Evolutionary conservation across 2,113 vertebrate genomes (phyloP), one percentile per base, ranked within the genome.

Genomic region (Anhinga rufa): DNA sequence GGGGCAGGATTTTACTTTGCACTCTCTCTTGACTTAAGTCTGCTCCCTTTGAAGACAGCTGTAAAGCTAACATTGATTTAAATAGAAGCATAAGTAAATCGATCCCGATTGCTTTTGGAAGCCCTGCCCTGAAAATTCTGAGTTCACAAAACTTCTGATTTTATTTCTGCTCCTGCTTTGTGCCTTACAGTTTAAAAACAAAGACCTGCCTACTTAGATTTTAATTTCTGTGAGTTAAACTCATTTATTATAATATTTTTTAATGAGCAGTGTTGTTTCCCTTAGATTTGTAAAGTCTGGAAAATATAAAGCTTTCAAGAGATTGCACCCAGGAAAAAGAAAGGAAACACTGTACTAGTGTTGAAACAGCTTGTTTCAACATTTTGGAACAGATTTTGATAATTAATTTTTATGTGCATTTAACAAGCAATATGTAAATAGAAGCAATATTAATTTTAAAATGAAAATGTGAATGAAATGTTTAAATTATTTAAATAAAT

Each of bases 1-100:
- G 60, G 79, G 69, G 68, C 29, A 90, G 58, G 86, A 90, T 94
- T 96, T 95, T 88, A 74, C 88, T 95, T 96, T 92, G 55, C 76
- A 18, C 28, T 74, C n/a, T 83, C 77, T 94, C 85, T 95, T 96
- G 92, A 93, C 90, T 95, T 51, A 5, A 1, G 61, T 70, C 82
- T 92, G 68, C 42, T 86, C 75, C 51, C 85, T 95, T 96, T 93
- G 94, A 96, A 94, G 82, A 66, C 52, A 74, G 48, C 34, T 25
- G 1, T 90, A 95, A 96, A 97, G 76, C 88, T 94, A 92, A 96
- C 90, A 93, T 51, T 92, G 88, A 90, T 96, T 95, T 88, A 86
- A 95, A 94, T 55, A 55, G 75, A 83, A 77, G 48, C 26, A 25
- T 54, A 70, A 92, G 66, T 86, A 88, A 92, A 83, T 92, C 3